phyloP scores from a whole-genome alignment of 2,888 invertebrate species.

The Serripes groenlandicus region DNA sequence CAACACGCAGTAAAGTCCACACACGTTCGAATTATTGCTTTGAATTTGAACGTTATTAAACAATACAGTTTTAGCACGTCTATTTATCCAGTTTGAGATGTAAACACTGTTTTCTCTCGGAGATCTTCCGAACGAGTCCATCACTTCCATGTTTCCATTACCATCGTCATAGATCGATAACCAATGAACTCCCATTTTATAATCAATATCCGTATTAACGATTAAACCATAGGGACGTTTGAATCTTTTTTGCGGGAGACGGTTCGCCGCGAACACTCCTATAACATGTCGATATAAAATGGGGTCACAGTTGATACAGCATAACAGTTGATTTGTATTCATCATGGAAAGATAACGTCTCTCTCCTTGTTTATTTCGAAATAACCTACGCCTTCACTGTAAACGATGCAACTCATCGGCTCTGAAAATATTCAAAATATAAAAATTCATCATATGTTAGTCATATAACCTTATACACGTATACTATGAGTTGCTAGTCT shows the following conservation, averaged over 20 bases:
- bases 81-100: constrained; percentile 10
- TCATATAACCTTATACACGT: too few relatives aligned
- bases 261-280: constrained; percentile 41
- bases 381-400: constrained; percentile 26
- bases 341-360: constrained; percentile 23
- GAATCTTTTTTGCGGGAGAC: constrained; percentile 23
- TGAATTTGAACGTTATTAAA: constrained; percentile 19
- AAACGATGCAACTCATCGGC: constrained; percentile 38
- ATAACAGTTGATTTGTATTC: constrained; percentile 33
- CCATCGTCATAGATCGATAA: constrained; percentile 16
- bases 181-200: constrained; percentile 41
- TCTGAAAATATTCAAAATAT: constrained; percentile 27
- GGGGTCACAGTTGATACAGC: constrained; percentile 33
- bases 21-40: constrained; percentile 11
- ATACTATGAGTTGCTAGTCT: too few relatives aligned
- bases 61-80: background rate
- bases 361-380: constrained; percentile 30
- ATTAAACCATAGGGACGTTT: constrained; percentile 29
- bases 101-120: constrained; percentile 5
- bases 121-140: constrained; percentile 17
- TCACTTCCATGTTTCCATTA: constrained; percentile 11
- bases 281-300: constrained; percentile 19
- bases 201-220: constrained; percentile 38
- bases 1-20: constrained; percentile 19
- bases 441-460: too few relatives aligned